These are phyloP conservation scores for Dermochelys coriacea DNA, from an alignment of 2,797 vertebrate species.

Conservation along the genomic window DNA sequence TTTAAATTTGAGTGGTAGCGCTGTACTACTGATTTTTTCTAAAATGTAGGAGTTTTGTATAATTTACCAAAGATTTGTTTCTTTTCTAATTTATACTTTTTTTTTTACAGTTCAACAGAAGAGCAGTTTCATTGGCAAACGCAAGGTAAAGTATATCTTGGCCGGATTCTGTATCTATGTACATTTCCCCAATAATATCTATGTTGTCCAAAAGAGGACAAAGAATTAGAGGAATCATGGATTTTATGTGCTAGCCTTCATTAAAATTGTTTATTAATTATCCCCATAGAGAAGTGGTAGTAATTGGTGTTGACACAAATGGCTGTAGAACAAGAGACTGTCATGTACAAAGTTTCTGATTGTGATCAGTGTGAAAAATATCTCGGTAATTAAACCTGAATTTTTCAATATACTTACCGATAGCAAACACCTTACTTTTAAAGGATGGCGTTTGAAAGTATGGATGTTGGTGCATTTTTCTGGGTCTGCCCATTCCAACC, in stretches of 20 bases:
- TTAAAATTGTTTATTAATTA: constrained; percentile 53
- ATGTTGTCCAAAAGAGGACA: not conserved
- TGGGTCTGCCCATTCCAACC: not conserved
- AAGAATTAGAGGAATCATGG: not conserved
- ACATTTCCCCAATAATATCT: not conserved
- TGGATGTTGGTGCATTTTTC: not conserved
- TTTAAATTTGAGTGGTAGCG: not conserved
- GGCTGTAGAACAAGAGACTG: not conserved
- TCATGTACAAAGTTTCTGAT: not conserved
- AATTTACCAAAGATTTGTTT: not conserved
- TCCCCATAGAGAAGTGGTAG: constrained; percentile 32
- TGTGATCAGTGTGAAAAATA: not conserved
- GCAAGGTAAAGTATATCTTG: constrained; percentile 87
- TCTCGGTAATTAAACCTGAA: not conserved
- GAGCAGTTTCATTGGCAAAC: constrained; percentile 97
- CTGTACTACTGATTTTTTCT: not conserved
- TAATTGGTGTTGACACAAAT: constrained; percentile 27
- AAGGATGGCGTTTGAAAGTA: not conserved
- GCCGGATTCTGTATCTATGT: not conserved
- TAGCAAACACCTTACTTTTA: not conserved
- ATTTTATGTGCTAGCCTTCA: not conserved
- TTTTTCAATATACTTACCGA: not conserved
- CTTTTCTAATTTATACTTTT: constrained; percentile 17
- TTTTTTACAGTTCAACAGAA: constrained; percentile 90
- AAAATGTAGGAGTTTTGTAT: not conserved